Conservation (phyloP, 2,797 vertebrate species). For the Sphenodon punctatus region DNA sequence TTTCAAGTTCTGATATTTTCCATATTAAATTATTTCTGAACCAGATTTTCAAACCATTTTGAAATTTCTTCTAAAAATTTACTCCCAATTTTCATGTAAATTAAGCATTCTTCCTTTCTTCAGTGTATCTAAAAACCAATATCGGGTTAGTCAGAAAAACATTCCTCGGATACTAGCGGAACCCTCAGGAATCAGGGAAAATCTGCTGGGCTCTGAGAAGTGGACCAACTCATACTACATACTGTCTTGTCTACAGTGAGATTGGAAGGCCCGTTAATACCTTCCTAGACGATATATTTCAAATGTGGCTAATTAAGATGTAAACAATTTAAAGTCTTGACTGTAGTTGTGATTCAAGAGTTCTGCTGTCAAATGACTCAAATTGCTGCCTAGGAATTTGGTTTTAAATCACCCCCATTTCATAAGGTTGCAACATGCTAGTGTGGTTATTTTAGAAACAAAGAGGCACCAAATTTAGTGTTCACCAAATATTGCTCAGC, state of each 20-base stretch:
- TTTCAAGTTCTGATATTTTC: neutral
- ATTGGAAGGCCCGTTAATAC: neutral
- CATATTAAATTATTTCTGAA: neutral
- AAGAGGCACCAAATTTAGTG: conserved; percentile 1
- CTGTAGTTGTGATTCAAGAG: neutral
- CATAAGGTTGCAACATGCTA: too few relatives aligned
- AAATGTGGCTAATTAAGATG: neutral
- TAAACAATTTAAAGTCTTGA: neutral
- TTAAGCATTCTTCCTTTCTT: neutral
- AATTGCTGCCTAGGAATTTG: neutral
- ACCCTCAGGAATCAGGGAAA: neutral
- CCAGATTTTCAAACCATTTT: neutral
- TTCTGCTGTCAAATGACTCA: neutral
- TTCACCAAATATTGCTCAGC: neutral
- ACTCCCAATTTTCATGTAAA: neutral
- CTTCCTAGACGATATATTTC: neutral
- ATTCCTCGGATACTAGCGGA: neutral
- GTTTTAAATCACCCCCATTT: neutral
- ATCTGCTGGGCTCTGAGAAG: neutral
- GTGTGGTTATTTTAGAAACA: neutral
- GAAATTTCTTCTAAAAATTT: neutral
- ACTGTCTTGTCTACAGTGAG: neutral
- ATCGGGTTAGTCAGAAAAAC: neutral
- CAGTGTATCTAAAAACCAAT: neutral
- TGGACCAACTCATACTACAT: neutral